Evolutionary conservation across 2,888 invertebrate genomes (phyloP), one percentile per base, ranked within the genome.

Genomic region (Callinectes sapidus): DNA sequence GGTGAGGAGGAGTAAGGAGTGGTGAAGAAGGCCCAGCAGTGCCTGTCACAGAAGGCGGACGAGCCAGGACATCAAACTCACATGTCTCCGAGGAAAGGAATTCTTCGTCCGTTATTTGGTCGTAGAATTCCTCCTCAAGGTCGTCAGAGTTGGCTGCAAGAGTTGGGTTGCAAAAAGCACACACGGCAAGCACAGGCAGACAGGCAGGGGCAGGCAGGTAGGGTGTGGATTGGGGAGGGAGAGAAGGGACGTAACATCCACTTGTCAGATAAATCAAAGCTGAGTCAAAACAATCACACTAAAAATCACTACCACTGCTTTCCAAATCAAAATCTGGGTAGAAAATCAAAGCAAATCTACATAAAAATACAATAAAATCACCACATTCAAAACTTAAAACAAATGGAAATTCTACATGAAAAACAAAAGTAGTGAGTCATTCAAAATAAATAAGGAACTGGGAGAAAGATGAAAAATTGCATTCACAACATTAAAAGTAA

Each of bases 21-120:
- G n/a, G 71, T 71, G 71, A 71, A 71, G 71, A 28, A 28, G 71
- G 16, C 81, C 81, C 81, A 81, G 13, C 81, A 81, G 18, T 35
- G 81, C 81, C 81, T 81, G 81, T 81, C 81, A 14, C 14, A 13
- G 3, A 35, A 35, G 81, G 81, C 81, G 35, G 81, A 81, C 35
- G 35, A 35, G 35, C 71, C 28, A 35, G 77, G 81, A 2, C 81
- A 35, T 35, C 81, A 87, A 77, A 93, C 93, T 93, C 91, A 93
- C 93, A 93, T 91, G 90, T 89, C 66, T 93, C 93, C 8, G 93
- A 93, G 66, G 93, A 91, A 91, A 93, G 93, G 93, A 93, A 93
- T 66, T 93, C 93, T 55, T 93, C 93, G 89, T 93, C 93, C 28
- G 93, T 91, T 71, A 93, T 91, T 35, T 89, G 91, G 89, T 93